Conservation (phyloP, 2,888 invertebrate genomes). For the Rugalucina vietnamica region DNA sequence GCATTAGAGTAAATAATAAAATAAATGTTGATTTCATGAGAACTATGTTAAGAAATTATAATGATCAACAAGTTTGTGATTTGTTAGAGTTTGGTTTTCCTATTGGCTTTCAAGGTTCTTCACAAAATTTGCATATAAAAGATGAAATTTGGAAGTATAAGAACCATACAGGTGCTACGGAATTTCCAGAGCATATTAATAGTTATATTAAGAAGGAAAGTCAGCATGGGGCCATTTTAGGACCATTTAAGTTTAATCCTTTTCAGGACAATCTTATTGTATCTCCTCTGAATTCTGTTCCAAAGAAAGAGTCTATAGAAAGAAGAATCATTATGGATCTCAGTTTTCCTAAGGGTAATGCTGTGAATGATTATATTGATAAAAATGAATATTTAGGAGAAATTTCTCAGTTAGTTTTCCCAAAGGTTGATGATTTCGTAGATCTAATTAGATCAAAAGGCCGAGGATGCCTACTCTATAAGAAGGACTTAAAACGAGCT, state of each 20-base stretch:
- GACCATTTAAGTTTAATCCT: no score
- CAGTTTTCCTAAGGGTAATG: not conserved
- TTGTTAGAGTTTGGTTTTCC: not conserved
- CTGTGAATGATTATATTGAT: not conserved
- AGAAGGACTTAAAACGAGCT: constrained; percentile 3
- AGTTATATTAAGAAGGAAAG: not conserved
- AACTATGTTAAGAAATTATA: not conserved
- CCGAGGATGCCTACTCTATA: not conserved
- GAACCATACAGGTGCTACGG: not conserved
- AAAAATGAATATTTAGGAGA: not conserved
- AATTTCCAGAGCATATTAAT: not conserved
- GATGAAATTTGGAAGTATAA: no score
- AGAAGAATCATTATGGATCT: not conserved
- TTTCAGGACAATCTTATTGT: no score
- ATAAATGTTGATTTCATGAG: not conserved
- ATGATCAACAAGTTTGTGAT: not conserved
- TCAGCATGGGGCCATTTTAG: not conserved
- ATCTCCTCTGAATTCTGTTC: no score
- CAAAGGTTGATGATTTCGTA: constrained; percentile 4
- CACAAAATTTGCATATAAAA: no score
- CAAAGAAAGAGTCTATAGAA: not conserved
- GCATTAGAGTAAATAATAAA: no score
- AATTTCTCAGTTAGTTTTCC: not conserved
- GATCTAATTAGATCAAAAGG: not conserved
- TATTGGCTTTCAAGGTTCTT: not conserved